Base-by-base conservation (phyloP, 2,888 invertebrate genomes). In the Drosophila longiperda region DNA sequence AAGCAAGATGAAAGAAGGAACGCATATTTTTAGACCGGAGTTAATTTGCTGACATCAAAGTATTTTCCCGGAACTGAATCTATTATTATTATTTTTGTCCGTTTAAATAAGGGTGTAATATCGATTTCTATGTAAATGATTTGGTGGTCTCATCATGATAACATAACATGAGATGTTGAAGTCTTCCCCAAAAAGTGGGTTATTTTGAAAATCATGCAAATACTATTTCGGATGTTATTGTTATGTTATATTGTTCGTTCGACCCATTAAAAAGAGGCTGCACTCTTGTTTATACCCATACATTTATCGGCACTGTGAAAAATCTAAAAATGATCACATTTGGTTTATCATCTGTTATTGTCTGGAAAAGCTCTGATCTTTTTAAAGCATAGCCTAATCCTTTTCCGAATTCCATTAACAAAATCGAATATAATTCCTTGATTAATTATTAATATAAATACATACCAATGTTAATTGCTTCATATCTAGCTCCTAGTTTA, bases 381-480 rank as follows among this genome's bases (percentile, higher is more conserved):
- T 34, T 52, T 12, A 62, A 57, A 34, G 45, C 20, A 34, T 48
- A 26, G 12, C 2, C 17, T 33, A 57, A 70, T 23, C 17, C 32
- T 45, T 42, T 38, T 53, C 23, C 32, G 11, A 63, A 29, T 58
- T 70, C 29, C 49, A 70, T 71, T 71, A 65, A 49, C 54, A n/a
- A 58, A 32, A 52, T 23, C 20, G 40, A 36, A 58, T 12, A 26
- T 33, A 57, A 38, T 53, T 45, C 15, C 52, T 48, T 54, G 29
- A 55, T 26, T 33, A 29, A n/a, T 20, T 53, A 45, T 33, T 7
- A 45, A 29, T 53, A 29, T 17, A 40, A 6, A 42, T 42, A 5
- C 50, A 42, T 48, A 34, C 17, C 63, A 29, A 42, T 49, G 9
- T 48, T 20, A 45, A 12, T 20, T 9, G 34, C 12, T 55, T 55